These are phyloP conservation scores for Aphidius ervi DNA, from an alignment of 1,140 invertebrate genomes.

Conservation along the genomic window DNA sequence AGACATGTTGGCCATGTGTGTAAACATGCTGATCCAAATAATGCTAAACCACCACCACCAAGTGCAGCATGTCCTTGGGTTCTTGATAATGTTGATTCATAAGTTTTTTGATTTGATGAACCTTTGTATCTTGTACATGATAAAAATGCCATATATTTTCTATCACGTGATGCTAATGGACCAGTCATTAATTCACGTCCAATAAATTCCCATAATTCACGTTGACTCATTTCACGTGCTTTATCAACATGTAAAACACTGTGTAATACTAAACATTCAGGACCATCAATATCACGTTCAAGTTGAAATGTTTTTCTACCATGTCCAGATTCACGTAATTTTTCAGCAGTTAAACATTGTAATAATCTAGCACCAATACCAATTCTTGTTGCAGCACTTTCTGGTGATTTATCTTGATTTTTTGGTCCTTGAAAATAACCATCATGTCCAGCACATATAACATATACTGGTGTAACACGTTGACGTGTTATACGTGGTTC, in stretches of 20 bases:
- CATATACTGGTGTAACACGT: conserved; percentile 65
- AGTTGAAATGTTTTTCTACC: conserved; percentile 79
- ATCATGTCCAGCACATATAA: conserved; percentile 71
- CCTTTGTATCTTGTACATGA: conserved; percentile 80
- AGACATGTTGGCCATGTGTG: conserved; percentile 82
- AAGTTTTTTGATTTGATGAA: conserved; percentile 50
- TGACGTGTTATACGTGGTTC: conserved; percentile 45
- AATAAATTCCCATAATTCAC: conserved; percentile 80
- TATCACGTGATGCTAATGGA: conserved; percentile 61
- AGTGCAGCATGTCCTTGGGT: conserved; percentile 83
- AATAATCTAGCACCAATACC: conserved; percentile 73
- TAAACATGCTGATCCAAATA: conserved; percentile 86
- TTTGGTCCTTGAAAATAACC: conserved; percentile 72
- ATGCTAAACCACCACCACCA: conserved; percentile 83
- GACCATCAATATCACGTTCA: conserved; percentile 59
- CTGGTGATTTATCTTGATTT: conserved; percentile 64
- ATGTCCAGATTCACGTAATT: conserved; percentile 76
- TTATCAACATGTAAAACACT: conserved; percentile 67
- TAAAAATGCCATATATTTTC: conserved; percentile 85
- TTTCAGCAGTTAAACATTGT: conserved; percentile 84
- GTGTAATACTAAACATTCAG: conserved; percentile 65
- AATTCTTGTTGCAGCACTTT: conserved; percentile 73
- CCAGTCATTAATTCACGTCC: conserved; percentile 73
- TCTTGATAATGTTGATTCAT: conserved; percentile 69
- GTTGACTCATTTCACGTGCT: conserved; percentile 69